These are phyloP conservation scores for Automeris io DNA, from an alignment of 2,888 invertebrate genomes.

Conservation along the genomic window DNA sequence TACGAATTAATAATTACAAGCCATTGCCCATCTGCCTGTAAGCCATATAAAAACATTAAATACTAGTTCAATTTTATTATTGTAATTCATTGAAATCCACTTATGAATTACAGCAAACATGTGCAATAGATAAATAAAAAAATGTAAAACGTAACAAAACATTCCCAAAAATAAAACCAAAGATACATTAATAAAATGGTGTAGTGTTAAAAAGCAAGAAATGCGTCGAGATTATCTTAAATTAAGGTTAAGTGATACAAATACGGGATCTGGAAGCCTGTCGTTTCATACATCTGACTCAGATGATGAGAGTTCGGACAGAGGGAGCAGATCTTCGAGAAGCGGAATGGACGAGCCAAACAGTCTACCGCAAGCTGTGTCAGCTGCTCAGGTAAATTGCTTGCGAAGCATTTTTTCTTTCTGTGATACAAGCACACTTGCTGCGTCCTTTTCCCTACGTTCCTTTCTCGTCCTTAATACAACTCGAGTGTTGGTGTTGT, in stretches of 20 bases:
- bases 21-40: no score
- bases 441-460: no score
- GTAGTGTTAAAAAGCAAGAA: slow-evolving; percentile 18
- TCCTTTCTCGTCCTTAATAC: no score
- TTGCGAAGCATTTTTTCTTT: neutral
- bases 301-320: slow-evolving; percentile 58
- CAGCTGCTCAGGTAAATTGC: slow-evolving; percentile 44
- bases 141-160: slow-evolving; percentile 22
- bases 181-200: slow-evolving; percentile 6
- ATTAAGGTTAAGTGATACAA: slow-evolving; percentile 65
- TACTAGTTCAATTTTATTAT: no score
- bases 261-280: slow-evolving; percentile 42
- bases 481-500: no score
- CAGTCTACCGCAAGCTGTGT: slow-evolving; percentile 40
- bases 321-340: slow-evolving; percentile 40
- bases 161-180: slow-evolving; percentile 11
- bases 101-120: neutral
- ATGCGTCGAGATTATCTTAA: slow-evolving; percentile 69
- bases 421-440: no score
- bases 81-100: no score
- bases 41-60: no score
- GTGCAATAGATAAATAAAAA: slow-evolving; percentile 5
- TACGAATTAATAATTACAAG: no score
- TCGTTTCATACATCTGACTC: slow-evolving; percentile 63
- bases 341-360: slow-evolving; percentile 37